A percentile compares a stretch with the other conserved stretches of the same genome.
These are phyloP conservation scores for Drosophila virilis DNA, from an alignment of 1,140 invertebrate species.

Conservation along the genomic window DNA sequence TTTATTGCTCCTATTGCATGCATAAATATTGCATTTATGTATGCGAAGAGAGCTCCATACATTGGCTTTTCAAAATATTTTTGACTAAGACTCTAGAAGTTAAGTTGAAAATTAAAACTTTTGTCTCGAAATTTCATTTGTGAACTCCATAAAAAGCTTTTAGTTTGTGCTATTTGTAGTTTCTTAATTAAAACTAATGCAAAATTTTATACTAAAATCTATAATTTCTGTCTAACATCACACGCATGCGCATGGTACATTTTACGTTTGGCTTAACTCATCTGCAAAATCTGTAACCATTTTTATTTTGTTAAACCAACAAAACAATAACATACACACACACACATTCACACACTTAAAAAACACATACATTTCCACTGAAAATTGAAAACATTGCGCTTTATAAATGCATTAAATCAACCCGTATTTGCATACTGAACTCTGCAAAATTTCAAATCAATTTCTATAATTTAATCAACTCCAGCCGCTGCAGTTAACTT, in stretches of 20 bases:
- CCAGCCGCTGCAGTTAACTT: slow-evolving; percentile 9
- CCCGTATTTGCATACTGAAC: slow-evolving; percentile 25
- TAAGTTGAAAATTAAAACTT: no score
- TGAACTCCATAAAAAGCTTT: slow-evolving; percentile 38
- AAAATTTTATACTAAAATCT: slow-evolving; percentile 82
- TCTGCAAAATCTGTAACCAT: slow-evolving; percentile 67
- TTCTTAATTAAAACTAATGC: slow-evolving; percentile 68
- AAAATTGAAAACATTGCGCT: slow-evolving; percentile 3
- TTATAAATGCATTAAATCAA: slow-evolving; percentile 14
- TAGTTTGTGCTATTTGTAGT: slow-evolving; percentile 72
- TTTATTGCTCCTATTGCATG: slow-evolving; percentile 16
- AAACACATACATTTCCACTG: not conserved
- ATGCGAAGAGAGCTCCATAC: not conserved
- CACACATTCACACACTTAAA: slow-evolving; percentile 40
- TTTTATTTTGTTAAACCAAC: slow-evolving; percentile 55
- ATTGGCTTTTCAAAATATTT: no score
- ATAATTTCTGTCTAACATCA: slow-evolving; percentile 84
- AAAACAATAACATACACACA: slow-evolving; percentile 34
- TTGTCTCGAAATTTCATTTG: not conserved
- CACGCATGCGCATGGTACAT: slow-evolving; percentile 84
- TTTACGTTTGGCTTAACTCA: slow-evolving; percentile 73
- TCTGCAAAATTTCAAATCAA: slow-evolving; percentile 12
- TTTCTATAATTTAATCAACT: slow-evolving; percentile 12
- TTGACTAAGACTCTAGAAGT: no score
- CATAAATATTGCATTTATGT: slow-evolving; percentile 21